phyloP scores from a whole-genome alignment of 2,888 invertebrate species.

The Vesta saturnalis region DNA sequence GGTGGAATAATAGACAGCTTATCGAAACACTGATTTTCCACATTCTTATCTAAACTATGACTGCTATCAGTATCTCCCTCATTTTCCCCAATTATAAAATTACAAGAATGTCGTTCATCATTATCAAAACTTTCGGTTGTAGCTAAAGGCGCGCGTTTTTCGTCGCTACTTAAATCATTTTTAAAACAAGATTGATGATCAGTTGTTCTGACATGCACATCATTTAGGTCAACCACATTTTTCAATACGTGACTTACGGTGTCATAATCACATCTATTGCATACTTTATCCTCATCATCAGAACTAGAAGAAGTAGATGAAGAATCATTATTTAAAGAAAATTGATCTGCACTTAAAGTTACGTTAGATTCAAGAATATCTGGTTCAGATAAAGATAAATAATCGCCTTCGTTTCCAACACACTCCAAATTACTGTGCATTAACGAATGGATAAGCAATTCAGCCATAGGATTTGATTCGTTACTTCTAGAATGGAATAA shows the following conservation, averaged over 20 bases:
- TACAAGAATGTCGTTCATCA: conserved; percentile 19
- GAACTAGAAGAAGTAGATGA: conserved; percentile 43
- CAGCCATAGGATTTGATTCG: conserved; percentile 70
- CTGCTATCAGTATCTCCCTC: neutral
- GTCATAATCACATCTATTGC: conserved; percentile 56
- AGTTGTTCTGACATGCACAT: neutral
- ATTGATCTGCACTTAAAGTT: neutral
- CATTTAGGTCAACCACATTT: conserved; percentile 57
- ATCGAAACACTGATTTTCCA: neutral
- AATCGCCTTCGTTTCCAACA: conserved; percentile 64
- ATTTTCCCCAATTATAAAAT: conserved; percentile 17
- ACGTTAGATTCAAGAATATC: too few relatives aligned
- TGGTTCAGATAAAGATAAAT: conserved; percentile 16
- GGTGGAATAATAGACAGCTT: conserved; percentile 46
- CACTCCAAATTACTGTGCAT: conserved; percentile 69
- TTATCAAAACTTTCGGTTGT: conserved; percentile 35
- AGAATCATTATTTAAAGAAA: conserved; percentile 19
- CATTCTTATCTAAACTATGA: neutral
- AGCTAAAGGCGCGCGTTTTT: conserved; percentile 37
- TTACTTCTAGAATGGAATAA: conserved; percentile 62
- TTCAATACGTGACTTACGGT: conserved; percentile 69
- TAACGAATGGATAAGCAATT: conserved; percentile 72
- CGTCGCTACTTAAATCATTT: neutral
- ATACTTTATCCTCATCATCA: conserved; percentile 62
- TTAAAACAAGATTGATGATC: too few relatives aligned